These are phyloP conservation scores for Drosophila mulleri DNA, from an alignment of 2,888 invertebrate genomes.

Conservation along the genomic window DNA sequence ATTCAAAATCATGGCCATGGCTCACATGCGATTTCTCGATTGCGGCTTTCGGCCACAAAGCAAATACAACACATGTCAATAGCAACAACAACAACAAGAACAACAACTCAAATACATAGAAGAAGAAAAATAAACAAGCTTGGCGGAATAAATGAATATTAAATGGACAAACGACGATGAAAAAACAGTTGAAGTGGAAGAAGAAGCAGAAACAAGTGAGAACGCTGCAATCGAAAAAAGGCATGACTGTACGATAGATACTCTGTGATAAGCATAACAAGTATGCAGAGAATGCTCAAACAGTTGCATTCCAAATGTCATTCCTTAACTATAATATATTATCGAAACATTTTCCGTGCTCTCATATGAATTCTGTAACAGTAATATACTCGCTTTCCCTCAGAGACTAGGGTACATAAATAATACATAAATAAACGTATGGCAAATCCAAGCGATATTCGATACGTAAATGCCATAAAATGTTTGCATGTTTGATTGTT, in stretches of 20 bases:
- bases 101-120: conserved; percentile 20
- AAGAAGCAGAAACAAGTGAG: conserved; percentile 29
- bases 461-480: conserved; percentile 65
- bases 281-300: background rate
- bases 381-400: background rate
- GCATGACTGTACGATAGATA: conserved; percentile 4
- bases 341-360: background rate
- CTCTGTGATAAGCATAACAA: conserved; percentile 12
- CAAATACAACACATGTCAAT: conserved; percentile 34
- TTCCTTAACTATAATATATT: too few species aligned
- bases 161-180: conserved; percentile 58
- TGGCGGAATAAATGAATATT: conserved; percentile 79
- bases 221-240: background rate
- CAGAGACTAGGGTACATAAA: conserved; percentile 12
- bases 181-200: conserved; percentile 28
- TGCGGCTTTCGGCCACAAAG: conserved; percentile 54
- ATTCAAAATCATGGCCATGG: conserved; percentile 80
- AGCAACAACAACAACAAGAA: conserved; percentile 19
- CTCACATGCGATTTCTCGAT: conserved; percentile 78
- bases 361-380: too few species aligned
- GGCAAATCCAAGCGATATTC: conserved; percentile 59
- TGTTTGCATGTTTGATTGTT: conserved; percentile 72
- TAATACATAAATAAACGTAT: conserved; percentile 49
- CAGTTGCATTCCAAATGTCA: background rate
- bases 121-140: conserved; percentile 58